Conservation (phyloP, 1,140 invertebrate genomes). For the Andrena cerasifolii region DNA sequence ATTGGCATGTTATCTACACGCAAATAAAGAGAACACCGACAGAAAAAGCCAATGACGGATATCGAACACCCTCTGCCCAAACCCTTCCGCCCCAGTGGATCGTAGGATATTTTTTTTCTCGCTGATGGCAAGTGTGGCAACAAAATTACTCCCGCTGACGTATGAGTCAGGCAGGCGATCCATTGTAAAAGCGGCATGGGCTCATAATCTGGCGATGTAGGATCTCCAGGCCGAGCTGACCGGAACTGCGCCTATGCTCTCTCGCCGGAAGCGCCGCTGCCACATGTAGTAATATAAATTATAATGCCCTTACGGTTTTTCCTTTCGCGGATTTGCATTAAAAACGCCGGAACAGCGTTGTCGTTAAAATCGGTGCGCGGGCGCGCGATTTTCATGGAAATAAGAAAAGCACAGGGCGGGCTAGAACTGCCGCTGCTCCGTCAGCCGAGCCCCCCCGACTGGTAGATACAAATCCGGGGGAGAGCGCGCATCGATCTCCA, state of each 20-base stretch:
- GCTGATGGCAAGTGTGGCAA: constrained; percentile 44
- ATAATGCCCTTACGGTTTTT: constrained; percentile 81
- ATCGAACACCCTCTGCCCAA: constrained; percentile 36
- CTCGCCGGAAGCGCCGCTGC: constrained; percentile 80
- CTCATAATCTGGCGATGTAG: constrained; percentile 81
- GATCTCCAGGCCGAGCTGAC: constrained; percentile 79
- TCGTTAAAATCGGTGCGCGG: constrained; percentile 72
- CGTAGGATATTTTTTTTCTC: constrained; percentile 6
- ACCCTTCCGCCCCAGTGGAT: constrained; percentile 4
- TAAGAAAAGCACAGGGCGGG: constrained; percentile 61
- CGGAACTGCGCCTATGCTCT: constrained; percentile 82
- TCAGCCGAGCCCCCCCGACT: not conserved
- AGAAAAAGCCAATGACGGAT: too few relatives aligned
- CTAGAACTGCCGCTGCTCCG: not conserved
- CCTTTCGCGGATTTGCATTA: constrained; percentile 81
- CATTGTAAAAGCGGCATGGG: constrained; percentile 78
- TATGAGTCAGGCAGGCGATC: constrained; percentile 78
- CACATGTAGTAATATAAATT: constrained; percentile 83
- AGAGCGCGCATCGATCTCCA: constrained; percentile 42
- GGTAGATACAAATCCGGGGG: not conserved
- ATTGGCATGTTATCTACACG: too few relatives aligned
- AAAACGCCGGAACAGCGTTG: constrained; percentile 74
- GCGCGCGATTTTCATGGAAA: constrained; percentile 75
- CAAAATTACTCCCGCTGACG: constrained; percentile 76
- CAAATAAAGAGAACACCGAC: too few relatives aligned